Conservation (phyloP, 2,113 vertebrate genomes). For the Lichenostomus cassidix region DNA sequence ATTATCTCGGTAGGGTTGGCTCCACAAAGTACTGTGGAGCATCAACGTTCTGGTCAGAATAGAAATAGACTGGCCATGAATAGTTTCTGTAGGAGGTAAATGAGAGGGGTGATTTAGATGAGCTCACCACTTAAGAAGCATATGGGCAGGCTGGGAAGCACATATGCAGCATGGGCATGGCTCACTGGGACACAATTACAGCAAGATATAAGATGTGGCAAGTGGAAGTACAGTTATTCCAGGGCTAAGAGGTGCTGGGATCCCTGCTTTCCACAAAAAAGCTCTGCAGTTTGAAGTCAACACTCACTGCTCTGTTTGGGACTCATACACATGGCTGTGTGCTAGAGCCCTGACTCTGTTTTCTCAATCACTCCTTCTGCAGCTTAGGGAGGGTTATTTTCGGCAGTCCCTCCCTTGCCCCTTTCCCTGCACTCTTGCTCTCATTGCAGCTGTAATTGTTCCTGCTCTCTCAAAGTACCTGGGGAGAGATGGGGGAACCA, state of each 20-base stretch:
- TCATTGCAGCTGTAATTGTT: neutral
- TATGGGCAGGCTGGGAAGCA: constrained; percentile 51
- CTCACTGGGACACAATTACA: constrained; percentile 18
- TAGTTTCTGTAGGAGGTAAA: constrained; percentile 65
- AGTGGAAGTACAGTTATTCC: constrained; percentile 25
- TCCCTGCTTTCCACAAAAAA: neutral
- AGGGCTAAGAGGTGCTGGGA: neutral
- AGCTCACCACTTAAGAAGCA: constrained; percentile 61
- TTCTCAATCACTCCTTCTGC: constrained; percentile 30
- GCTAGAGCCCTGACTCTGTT: constrained; percentile 5
- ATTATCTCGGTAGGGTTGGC: constrained; percentile 44
- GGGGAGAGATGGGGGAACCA: neutral
- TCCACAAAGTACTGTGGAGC: constrained; percentile 14
- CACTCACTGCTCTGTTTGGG: neutral
- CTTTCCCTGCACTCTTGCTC: neutral
- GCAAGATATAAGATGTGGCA: constrained; percentile 55
- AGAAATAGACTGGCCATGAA: constrained; percentile 57
- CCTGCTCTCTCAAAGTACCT: neutral
- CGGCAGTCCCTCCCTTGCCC: constrained; percentile 21
- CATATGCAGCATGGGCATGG: neutral
- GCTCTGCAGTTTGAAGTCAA: neutral
- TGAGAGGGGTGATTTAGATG: constrained; percentile 57
- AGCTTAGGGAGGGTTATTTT: constrained; percentile 8
- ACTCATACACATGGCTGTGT: neutral
- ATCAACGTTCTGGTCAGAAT: constrained; percentile 8